Base-by-base conservation (phyloP, 2,888 invertebrate species). In the Drosophila neonasuta region DNA sequence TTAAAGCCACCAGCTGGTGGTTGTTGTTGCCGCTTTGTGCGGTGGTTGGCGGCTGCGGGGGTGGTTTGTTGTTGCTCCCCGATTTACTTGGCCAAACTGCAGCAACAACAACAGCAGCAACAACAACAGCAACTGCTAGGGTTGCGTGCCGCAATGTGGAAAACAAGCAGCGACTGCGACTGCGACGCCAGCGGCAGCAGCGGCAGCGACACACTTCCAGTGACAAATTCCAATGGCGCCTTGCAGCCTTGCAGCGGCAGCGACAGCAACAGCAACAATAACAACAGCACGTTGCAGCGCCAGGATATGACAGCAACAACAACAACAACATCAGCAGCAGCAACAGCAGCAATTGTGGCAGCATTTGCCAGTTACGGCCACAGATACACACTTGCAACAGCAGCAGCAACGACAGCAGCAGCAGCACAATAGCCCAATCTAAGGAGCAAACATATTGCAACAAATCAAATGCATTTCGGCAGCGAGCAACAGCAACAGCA, bases 61-160 rank as follows among this genome's bases (percentile, higher is more conserved):
- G 39, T 67, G n/a, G 51, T 20, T 32, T 65, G 68, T 44, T 66
- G 74, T 66, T 52, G 68, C 11, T 49, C 39, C 20, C 34, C 45
- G 24, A 44, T 41, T 60, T 44, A 59, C 51, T 51, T 55, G 55
- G 57, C 52, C 36, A 5, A 73, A 62, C 45, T 79, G 81, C 82
- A 82, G 68, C 58, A 59, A 41, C 49, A 64, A 64, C 60, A 39
- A n/a, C n/a, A 39, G 7, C 13, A 34, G 3, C 34, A 34, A 3
- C 32, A 15, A 15, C 3, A 9, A 8, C 8, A 39, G 58, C 36
- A 24, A 24, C 24, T 55, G 54, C 59, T 72, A 56, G 78, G 81
- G 82, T 82, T 85, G 80, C 85, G 81, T 80, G 80, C 84, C 84
- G 75, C 79, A 75, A 80, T 80, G 83, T 80, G 86, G 86, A 62